A percentile compares a stretch with the other conserved stretches of the same genome.
Evolutionary conservation across 2,888 invertebrate species (phyloP).

Genomic region (Eudasyphora cyanicolor): DNA sequence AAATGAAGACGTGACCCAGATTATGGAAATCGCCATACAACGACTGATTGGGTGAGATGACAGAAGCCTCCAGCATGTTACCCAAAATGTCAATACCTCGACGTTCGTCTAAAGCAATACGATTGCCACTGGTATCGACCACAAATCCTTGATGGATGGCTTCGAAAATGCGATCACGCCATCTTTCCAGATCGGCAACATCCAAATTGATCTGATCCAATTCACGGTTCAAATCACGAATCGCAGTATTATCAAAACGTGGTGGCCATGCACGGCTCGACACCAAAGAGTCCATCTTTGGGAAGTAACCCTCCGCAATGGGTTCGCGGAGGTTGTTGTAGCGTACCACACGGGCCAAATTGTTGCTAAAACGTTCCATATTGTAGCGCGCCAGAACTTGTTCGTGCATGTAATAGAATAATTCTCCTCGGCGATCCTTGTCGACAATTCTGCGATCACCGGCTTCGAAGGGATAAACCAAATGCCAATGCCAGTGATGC

Average conservation of each 20-base stretch:
- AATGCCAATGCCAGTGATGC: slow-evolving; percentile 83
- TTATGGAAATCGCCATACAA: slow-evolving; percentile 92
- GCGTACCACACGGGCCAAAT: slow-evolving; percentile 83
- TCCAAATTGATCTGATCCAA: slow-evolving; percentile 85
- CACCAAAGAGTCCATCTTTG: slow-evolving; percentile 89
- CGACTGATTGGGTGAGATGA: slow-evolving; percentile 85
- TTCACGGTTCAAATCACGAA: slow-evolving; percentile 85
- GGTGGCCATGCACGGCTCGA: slow-evolving; percentile 89
- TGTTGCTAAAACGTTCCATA: slow-evolving; percentile 87
- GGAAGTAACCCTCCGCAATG: slow-evolving; percentile 91
- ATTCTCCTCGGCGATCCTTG: slow-evolving; percentile 88
- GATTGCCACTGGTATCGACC: slow-evolving; percentile 82
- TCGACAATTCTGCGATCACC: slow-evolving; percentile 81
- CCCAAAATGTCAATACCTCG: slow-evolving; percentile 89
- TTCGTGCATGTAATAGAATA: slow-evolving; percentile 89
- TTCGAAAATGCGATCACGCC: slow-evolving; percentile 87
- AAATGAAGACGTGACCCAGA: slow-evolving; percentile 89
- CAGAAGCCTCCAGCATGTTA: slow-evolving; percentile 88
- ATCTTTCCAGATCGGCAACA: slow-evolving; percentile 86
- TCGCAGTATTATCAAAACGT: slow-evolving; percentile 81
- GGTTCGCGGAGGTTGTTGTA: slow-evolving; percentile 85
- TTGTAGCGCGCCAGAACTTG: slow-evolving; percentile 84
- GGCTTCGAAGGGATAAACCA: slow-evolving; percentile 88
- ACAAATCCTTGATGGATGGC: slow-evolving; percentile 85
- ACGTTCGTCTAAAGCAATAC: slow-evolving; percentile 83